These are phyloP conservation scores for Drosophila jambulina DNA, from an alignment of 1,140 invertebrate species.

Conservation along the genomic window DNA sequence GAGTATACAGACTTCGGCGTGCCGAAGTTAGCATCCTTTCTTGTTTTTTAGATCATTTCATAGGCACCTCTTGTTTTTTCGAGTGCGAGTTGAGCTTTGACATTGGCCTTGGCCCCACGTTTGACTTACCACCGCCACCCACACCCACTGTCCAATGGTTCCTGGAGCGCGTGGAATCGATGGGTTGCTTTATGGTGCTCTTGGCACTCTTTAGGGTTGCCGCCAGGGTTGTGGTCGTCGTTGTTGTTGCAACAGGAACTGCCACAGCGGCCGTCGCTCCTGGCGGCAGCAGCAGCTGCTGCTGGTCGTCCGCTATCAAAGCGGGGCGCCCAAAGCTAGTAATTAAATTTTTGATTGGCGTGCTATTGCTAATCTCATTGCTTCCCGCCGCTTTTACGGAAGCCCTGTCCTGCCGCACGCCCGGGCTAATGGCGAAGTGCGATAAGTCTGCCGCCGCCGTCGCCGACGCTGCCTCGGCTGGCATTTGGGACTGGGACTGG, in stretches of 20 bases:
- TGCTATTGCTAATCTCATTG: conserved; percentile 45
- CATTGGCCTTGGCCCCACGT: conserved; percentile 1
- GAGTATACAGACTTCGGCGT: too few species aligned
- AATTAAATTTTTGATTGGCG: conserved; percentile 43
- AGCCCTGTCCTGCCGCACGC: conserved; percentile 3
- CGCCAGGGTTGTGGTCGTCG: conserved; percentile 7
- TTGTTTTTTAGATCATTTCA: too few species aligned
- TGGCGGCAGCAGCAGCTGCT: neutral
- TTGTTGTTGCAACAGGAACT: conserved; percentile 3
- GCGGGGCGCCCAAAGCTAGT: conserved; percentile 17
- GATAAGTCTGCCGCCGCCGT: conserved; percentile 8
- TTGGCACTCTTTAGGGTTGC: conserved; percentile 54
- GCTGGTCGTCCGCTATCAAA: conserved; percentile 23
- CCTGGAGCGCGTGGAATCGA: conserved; percentile 53
- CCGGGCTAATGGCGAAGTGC: conserved; percentile 7
- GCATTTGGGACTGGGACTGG: conserved; percentile 21
- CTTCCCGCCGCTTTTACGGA: conserved; percentile 4
- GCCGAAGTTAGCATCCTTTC: too few species aligned
- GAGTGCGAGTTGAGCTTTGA: neutral
- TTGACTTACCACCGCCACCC: conserved; percentile 24
- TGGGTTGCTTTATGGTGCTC: conserved; percentile 60
- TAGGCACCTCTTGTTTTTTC: neutral
- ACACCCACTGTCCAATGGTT: conserved; percentile 59
- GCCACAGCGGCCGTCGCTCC: conserved; percentile 8
- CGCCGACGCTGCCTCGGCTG: conserved; percentile 2